phyloP scores from a whole-genome alignment of 2,888 invertebrate species.

The Reticulitermes lucifugus region DNA sequence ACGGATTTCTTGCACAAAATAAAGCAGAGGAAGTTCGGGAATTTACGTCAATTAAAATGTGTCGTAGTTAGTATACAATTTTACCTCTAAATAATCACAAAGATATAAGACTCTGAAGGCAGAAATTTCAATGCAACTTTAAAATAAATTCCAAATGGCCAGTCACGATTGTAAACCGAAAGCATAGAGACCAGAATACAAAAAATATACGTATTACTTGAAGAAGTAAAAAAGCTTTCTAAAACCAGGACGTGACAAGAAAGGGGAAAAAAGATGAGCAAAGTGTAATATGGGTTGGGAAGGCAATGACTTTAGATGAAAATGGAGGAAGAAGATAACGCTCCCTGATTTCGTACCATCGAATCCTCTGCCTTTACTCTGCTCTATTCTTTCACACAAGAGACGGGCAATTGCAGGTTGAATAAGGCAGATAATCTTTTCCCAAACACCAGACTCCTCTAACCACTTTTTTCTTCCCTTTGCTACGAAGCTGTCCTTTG shows the following conservation, averaged over 20 bases:
- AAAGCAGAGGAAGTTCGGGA: too few species aligned
- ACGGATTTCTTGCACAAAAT: too few species aligned
- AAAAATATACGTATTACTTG: neutral
- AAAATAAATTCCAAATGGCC: too few species aligned
- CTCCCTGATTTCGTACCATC: neutral
- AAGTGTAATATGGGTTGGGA: neutral
- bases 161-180: neutral
- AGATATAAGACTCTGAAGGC: too few species aligned
- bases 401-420: neutral
- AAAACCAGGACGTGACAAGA: constrained; percentile 4
- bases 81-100: too few species aligned
- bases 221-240: neutral
- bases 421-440: constrained; percentile 9
- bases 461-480: neutral
- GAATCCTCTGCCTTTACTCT: neutral
- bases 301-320: constrained; percentile 8
- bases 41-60: too few species aligned
- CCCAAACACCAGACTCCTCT: neutral
- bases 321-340: constrained; percentile 16
- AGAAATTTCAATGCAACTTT: too few species aligned
- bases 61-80: too few species aligned
- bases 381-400: neutral
- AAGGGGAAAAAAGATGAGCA: neutral
- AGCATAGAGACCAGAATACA: neutral
- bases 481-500: neutral